Conservation (phyloP, 2,113 vertebrate genomes). For the Uropsilus gracilis region DNA sequence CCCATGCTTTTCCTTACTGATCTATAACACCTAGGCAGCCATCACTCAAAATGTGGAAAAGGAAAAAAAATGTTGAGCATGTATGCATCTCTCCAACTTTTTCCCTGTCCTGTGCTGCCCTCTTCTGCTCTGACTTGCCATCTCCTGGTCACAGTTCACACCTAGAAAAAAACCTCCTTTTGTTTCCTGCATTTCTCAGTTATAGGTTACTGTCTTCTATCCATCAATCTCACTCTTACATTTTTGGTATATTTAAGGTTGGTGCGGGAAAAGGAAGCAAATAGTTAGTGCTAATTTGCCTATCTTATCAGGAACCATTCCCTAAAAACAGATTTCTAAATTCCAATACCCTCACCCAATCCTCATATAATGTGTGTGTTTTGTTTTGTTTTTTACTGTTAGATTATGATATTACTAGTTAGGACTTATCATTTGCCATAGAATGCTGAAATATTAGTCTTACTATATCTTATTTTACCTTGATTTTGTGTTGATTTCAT, state of each 20-base stretch:
- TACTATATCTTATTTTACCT: conserved; percentile 59
- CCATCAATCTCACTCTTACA: not conserved
- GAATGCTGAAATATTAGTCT: not conserved
- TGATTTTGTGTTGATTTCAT: not conserved
- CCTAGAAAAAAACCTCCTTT: not conserved
- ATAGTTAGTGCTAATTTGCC: not conserved
- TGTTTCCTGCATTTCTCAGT: not conserved
- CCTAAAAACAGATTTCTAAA: not conserved
- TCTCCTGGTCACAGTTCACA: not conserved
- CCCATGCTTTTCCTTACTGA: not conserved
- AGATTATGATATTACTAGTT: not conserved
- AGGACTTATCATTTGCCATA: not conserved
- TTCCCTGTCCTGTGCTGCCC: not conserved
- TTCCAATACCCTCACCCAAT: not conserved
- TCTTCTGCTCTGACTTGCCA: not conserved
- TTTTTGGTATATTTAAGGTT: not conserved
- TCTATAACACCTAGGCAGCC: not conserved
- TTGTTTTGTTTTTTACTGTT: not conserved
- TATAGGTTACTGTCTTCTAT: not conserved
- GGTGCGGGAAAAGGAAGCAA: not conserved
- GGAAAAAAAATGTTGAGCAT: not conserved
- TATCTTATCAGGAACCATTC: not conserved
- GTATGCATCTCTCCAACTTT: not conserved
- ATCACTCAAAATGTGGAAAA: not conserved
- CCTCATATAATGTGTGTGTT: too few relatives aligned